Evolutionary conservation across 2,888 invertebrate species (phyloP).

Genomic region (Ctena decussata): DNA sequence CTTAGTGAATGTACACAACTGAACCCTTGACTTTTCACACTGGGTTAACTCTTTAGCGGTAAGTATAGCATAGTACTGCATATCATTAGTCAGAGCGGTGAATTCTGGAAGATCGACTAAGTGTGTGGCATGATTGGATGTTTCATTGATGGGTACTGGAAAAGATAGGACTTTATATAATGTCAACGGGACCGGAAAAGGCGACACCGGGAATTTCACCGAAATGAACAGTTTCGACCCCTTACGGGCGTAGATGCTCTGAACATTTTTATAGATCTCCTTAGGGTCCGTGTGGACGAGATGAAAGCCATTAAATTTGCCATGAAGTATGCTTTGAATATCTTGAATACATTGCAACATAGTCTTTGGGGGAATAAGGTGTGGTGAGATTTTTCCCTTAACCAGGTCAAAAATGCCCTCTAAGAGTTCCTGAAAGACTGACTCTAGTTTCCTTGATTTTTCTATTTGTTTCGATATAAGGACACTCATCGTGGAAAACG

Average conservation of each 20-base stretch:
- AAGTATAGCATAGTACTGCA: constrained; percentile 30
- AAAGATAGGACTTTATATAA: too few relatives aligned
- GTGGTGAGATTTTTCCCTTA: constrained; percentile 40
- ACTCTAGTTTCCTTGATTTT: constrained; percentile 3
- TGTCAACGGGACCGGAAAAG: neutral
- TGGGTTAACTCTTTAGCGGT: neutral
- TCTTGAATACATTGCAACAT: constrained; percentile 1
- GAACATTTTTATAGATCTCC: constrained; percentile 21
- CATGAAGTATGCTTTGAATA: constrained; percentile 26
- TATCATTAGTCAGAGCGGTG: constrained; percentile 38
- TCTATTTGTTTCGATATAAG: constrained; percentile 14
- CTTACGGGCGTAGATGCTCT: constrained; percentile 10
- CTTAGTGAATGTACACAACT: neutral
- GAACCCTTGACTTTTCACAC: neutral
- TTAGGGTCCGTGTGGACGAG: constrained; percentile 23
- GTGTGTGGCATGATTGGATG: constrained; percentile 19
- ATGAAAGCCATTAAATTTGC: constrained; percentile 36
- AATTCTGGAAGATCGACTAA: constrained; percentile 35
- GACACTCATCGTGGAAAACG: constrained; percentile 26
- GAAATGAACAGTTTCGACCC: neutral
- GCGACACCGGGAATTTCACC: neutral
- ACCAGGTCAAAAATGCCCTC: constrained; percentile 27
- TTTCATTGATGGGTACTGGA: constrained; percentile 28
- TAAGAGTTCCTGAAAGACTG: constrained; percentile 14
- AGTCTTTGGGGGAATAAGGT: constrained; percentile 4